Conservation (phyloP, 53 echinoderm and acorn worm species). For the Hippasteria phrygiana region DNA sequence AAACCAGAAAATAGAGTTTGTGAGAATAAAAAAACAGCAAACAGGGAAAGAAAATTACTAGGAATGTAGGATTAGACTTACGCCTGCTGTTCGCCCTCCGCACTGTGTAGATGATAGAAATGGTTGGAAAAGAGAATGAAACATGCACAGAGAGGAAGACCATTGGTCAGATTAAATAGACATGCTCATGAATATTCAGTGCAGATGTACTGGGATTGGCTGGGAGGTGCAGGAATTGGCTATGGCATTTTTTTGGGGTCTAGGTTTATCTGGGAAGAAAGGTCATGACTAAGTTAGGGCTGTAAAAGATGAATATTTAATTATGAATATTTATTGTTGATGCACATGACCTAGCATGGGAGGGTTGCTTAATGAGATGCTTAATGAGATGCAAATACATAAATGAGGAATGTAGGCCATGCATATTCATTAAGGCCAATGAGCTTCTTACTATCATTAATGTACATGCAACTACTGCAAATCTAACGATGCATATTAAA, state of each 20-base stretch:
- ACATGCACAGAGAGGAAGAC: slow-evolving; percentile 39
- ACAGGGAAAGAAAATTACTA: neutral
- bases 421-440: too few species aligned
- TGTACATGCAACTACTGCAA: neutral
- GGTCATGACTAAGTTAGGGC: too few species aligned
- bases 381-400: too few species aligned
- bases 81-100: slow-evolving; percentile 51
- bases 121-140: slow-evolving; percentile 43
- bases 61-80: slow-evolving; percentile 14
- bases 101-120: slow-evolving; percentile 47
- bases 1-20: neutral
- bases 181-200: slow-evolving; percentile 60
- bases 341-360: neutral
- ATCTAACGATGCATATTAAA: neutral
- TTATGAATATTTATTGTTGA: neutral
- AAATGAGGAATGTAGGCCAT: too few species aligned
- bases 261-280: too few species aligned
- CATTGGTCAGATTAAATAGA: slow-evolving; percentile 51
- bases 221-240: neutral
- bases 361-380: too few species aligned
- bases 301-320: neutral
- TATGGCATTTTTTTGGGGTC: too few species aligned
- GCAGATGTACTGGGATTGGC: neutral
- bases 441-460: too few species aligned
- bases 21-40: neutral